Percentiles rank a stretch among this genome's conserved stretches.
These are phyloP conservation scores for Zoanthus sociatus DNA, from an alignment of 92 coral and sea anemone species.

Conservation along the genomic window DNA sequence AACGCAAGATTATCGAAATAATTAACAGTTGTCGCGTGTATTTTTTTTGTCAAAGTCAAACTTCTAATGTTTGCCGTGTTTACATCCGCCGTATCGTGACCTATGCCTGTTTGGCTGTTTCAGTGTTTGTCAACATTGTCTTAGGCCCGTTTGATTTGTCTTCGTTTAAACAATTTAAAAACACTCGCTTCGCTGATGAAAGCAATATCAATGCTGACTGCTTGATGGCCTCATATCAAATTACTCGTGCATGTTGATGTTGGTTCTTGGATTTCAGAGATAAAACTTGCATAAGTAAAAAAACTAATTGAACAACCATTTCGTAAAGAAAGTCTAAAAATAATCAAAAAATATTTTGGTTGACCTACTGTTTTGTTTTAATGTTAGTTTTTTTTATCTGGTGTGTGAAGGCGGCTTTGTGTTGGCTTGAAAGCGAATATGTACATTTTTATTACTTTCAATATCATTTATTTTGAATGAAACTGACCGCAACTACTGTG, in stretches of 20 bases:
- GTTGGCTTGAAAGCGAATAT: constrained; percentile 17
- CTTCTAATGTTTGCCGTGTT: neutral
- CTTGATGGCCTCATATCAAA: neutral
- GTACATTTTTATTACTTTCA: neutral
- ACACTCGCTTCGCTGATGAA: neutral
- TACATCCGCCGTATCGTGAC: constrained; percentile 16
- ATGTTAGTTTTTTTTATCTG: neutral
- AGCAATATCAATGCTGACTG: constrained; percentile 3
- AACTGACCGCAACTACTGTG: neutral
- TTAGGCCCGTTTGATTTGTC: neutral
- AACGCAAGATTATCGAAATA: neutral
- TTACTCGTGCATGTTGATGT: neutral
- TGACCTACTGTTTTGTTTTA: neutral
- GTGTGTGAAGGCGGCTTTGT: neutral
- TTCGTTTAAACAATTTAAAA: constrained; percentile 1
- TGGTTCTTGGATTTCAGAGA: neutral
- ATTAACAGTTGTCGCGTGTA: constrained; percentile 13
- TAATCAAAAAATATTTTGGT: too few species aligned
- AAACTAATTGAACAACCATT: neutral
- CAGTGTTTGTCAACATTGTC: neutral
- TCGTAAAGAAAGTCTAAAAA: neutral
- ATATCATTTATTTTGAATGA: neutral
- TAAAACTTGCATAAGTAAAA: neutral
- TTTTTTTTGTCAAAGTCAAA: neutral
- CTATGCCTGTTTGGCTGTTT: neutral